Conservation (phyloP, 2,888 invertebrate genomes). For the Hesperia comma region DNA sequence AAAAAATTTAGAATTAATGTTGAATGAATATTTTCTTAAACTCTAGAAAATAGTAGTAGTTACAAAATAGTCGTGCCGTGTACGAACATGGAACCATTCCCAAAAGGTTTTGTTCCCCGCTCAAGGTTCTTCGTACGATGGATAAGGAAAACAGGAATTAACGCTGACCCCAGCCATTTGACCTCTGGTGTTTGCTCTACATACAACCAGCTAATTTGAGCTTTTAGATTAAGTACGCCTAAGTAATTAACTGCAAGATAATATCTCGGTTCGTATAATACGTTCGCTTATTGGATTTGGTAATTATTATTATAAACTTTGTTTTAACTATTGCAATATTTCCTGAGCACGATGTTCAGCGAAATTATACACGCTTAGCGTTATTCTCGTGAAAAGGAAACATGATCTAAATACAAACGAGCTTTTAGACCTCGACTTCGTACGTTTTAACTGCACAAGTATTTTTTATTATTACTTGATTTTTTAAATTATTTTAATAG, state of each 20-base stretch:
- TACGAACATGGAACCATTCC: constrained; percentile 1
- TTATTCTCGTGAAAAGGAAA: too few species aligned
- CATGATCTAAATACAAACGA: too few species aligned
- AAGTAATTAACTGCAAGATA: constrained; percentile 18
- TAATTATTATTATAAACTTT: background rate
- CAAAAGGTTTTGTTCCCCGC: constrained; percentile 36
- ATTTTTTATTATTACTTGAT: too few species aligned
- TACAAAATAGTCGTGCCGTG: constrained; percentile 4
- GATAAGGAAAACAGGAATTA: constrained; percentile 36
- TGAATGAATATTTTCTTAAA: too few species aligned
- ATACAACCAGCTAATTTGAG: constrained; percentile 13
- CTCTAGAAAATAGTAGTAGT: too few species aligned
- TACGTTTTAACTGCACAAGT: too few species aligned
- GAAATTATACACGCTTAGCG: too few species aligned
- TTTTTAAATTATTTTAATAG: too few species aligned
- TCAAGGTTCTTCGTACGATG: constrained; percentile 33
- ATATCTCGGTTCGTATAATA: background rate
- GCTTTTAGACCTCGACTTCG: too few species aligned
- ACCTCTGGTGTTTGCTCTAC: constrained; percentile 26
- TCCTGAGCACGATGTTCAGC: too few species aligned
- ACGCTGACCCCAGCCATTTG: constrained; percentile 27
- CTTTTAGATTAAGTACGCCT: constrained; percentile 7
- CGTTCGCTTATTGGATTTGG: background rate
- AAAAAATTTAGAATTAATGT: too few species aligned
- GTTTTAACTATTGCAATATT: background rate